Conservation (phyloP, 1,140 invertebrate species). For the Drosophila orosa region DNA sequence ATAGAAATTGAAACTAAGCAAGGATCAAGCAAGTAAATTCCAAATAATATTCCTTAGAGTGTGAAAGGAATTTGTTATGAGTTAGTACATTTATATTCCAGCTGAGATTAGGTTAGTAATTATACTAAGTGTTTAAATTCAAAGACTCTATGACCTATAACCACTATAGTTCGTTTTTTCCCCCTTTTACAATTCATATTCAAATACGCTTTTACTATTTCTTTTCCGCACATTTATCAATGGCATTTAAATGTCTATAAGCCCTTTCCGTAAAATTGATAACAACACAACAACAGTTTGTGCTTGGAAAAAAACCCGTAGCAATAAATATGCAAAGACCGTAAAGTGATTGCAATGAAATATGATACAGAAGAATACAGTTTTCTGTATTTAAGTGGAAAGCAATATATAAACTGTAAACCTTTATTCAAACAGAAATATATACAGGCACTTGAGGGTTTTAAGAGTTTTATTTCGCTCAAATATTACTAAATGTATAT, state of each 20-base stretch:
- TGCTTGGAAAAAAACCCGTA: not conserved
- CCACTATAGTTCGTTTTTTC: not conserved
- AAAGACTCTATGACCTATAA: not conserved
- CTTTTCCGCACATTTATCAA: conserved; percentile 6
- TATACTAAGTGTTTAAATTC: not conserved
- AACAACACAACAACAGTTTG: conserved; percentile 1
- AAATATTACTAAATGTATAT: not conserved
- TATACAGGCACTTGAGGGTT: not conserved
- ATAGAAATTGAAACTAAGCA: not conserved
- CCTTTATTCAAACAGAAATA: not conserved
- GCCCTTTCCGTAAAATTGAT: not conserved
- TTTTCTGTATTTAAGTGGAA: not conserved
- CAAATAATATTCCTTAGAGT: not conserved
- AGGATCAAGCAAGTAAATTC: not conserved
- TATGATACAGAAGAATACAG: not conserved
- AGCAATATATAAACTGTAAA: conserved; percentile 1
- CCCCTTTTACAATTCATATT: not conserved
- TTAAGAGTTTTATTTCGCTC: not conserved
- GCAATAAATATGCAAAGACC: conserved; percentile 13
- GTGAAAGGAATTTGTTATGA: not conserved
- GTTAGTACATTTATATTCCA: not conserved
- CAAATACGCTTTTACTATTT: not conserved
- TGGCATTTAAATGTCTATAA: conserved; percentile 4
- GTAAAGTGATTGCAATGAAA: conserved; percentile 15
- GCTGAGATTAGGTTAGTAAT: not conserved